These are phyloP conservation scores for Aphrocallistes beatrix DNA, from an alignment of 37 sponge, comb jelly and placozoan species.

Conservation along the genomic window DNA sequence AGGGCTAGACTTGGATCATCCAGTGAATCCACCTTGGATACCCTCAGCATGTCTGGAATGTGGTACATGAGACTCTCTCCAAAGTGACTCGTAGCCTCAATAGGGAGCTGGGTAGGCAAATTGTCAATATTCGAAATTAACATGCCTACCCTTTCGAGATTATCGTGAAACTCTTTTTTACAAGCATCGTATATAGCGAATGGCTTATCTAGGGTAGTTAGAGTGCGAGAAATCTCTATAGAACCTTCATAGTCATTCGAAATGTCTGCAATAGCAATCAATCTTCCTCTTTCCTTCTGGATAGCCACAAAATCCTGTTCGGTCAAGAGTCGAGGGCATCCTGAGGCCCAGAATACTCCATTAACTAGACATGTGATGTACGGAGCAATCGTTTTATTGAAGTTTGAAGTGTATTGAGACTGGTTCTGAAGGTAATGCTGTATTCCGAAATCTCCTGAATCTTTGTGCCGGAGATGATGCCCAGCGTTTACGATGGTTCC, in stretches of 20 bases:
- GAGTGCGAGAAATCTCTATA: conserved; percentile 51
- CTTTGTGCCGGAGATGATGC: conserved; percentile 46
- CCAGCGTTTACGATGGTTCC: conserved; percentile 48
- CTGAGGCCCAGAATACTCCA: conserved; percentile 89
- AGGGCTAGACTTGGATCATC: background rate
- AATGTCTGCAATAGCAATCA: background rate
- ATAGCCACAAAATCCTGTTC: conserved; percentile 34
- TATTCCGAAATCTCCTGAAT: conserved; percentile 30
- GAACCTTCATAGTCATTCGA: conserved; percentile 54
- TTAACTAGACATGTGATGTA: conserved; percentile 76
- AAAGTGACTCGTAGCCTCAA: conserved; percentile 85
- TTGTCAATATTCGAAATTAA: conserved; percentile 70
- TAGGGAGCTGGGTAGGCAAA: conserved; percentile 81
- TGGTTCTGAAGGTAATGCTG: conserved; percentile 43
- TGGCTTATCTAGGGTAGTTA: conserved; percentile 64
- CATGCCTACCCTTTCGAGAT: conserved; percentile 40
- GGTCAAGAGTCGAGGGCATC: conserved; percentile 56
- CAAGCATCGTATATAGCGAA: conserved; percentile 68
- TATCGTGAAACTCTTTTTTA: conserved; percentile 25
- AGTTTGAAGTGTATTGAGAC: conserved; percentile 29
- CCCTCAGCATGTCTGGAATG: conserved; percentile 24
- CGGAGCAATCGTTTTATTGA: conserved; percentile 56
- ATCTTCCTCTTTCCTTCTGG: background rate
- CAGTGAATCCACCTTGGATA: background rate
- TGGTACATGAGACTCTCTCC: conserved; percentile 51